Percentiles rank a stretch among this genome's conserved stretches.
These are phyloP conservation scores for Lucinisca nassula DNA, from an alignment of 2,888 invertebrate species.

Conservation along the genomic window DNA sequence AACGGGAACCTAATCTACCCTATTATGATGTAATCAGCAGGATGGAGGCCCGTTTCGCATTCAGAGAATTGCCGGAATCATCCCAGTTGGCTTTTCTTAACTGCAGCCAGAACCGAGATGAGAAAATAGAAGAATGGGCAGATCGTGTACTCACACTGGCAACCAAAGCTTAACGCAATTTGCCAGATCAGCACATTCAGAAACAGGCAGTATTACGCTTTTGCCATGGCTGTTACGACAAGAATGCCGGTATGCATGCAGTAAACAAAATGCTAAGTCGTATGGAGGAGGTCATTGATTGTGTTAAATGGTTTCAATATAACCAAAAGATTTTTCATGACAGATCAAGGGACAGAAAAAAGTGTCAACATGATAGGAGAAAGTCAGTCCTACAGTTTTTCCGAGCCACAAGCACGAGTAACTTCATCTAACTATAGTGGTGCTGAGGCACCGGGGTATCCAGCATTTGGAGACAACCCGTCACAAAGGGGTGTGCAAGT, in stretches of 20 bases:
- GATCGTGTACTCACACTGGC: slow-evolving; percentile 5
- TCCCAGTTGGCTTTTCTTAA: slow-evolving; percentile 12
- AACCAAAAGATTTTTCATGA: neutral
- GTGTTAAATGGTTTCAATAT: slow-evolving; percentile 21
- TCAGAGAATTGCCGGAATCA: slow-evolving; percentile 21
- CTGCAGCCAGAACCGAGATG: neutral
- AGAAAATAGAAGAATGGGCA: slow-evolving; percentile 28
- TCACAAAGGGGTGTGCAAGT: too few relatives aligned
- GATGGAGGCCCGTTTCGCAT: slow-evolving; percentile 11
- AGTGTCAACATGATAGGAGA: neutral
- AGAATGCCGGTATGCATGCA: slow-evolving; percentile 23
- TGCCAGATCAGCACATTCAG: slow-evolving; percentile 9
- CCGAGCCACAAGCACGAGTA: neutral
- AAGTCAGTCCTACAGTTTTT: neutral
- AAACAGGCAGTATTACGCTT: slow-evolving; percentile 20
- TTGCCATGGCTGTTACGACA: slow-evolving; percentile 4
- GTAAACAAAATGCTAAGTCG: neutral
- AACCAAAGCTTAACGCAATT: neutral
- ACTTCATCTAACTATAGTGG: too few relatives aligned
- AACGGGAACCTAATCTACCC: neutral
- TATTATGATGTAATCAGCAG: slow-evolving; percentile 2
- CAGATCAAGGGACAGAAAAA: neutral
- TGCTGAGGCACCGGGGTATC: too few relatives aligned
- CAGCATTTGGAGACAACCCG: too few relatives aligned
- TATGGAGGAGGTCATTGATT: slow-evolving; percentile 47